These are phyloP conservation scores for Sebastolobus alascanus DNA, from an alignment of 2,797 vertebrate species.

Conservation along the genomic window DNA sequence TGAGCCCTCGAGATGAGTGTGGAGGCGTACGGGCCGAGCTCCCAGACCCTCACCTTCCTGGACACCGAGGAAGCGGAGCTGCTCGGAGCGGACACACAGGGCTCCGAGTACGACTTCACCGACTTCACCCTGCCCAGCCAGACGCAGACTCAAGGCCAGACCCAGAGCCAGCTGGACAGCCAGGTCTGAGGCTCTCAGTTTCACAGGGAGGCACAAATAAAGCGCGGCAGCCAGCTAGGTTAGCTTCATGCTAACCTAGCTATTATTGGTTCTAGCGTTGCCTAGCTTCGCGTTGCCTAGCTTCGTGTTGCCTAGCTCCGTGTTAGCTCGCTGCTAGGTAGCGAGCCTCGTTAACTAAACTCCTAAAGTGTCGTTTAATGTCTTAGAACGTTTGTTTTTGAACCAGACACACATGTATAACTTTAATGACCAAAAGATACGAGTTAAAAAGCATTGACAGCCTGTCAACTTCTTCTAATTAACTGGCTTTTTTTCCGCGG, in stretches of 20 bases:
- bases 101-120: slow-evolving; percentile 96
- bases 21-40: slow-evolving; percentile 98
- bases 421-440: no score
- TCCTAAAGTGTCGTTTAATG: neutral
- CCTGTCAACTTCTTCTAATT: neutral
- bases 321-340: neutral
- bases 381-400: no score
- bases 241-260: slow-evolving; percentile 58
- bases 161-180: slow-evolving; percentile 89
- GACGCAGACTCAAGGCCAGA: slow-evolving; percentile 93
- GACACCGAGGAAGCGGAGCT: slow-evolving; percentile 96
- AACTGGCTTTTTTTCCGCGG: slow-evolving; percentile 22
- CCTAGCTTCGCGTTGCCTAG: slow-evolving; percentile 50
- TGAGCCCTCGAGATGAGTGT: slow-evolving; percentile 88
- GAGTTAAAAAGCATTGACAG: no score
- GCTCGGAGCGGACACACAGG: slow-evolving; percentile 95
- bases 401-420: no score
- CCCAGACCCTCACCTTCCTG: slow-evolving; percentile 96
- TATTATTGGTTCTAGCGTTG: slow-evolving; percentile 46
- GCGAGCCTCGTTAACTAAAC: neutral
- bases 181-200: slow-evolving; percentile 82
- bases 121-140: slow-evolving; percentile 96
- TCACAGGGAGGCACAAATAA: slow-evolving; percentile 79
- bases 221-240: slow-evolving; percentile 47
- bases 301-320: neutral